Conservation (phyloP, 2,888 invertebrate genomes). For the Cephalotes varians region DNA sequence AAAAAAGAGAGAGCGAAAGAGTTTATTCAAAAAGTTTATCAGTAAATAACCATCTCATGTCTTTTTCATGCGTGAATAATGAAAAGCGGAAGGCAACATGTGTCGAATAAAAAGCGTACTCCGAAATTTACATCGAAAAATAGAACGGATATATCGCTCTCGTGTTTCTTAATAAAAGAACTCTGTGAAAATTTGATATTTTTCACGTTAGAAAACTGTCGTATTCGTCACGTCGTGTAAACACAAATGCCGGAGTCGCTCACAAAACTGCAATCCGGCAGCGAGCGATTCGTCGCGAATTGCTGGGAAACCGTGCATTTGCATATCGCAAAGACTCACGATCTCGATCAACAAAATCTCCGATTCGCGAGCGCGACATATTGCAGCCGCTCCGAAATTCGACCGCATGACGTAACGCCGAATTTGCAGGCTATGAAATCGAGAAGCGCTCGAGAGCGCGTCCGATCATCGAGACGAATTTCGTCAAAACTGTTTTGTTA, state of each 20-base stretch:
- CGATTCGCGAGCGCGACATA: neutral
- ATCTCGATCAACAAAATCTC: neutral
- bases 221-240: neutral
- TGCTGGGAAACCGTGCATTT: neutral
- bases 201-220: neutral
- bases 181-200: neutral
- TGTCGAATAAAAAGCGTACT: neutral
- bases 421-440: neutral
- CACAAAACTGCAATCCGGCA: neutral
- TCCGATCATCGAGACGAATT: neutral
- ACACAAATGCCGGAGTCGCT: neutral
- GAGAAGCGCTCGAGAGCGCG: neutral
- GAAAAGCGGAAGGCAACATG: neutral
- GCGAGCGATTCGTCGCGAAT: neutral
- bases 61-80: neutral
- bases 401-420: neutral
- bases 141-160: neutral
- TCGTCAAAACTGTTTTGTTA: neutral
- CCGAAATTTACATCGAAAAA: neutral
- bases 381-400: neutral
- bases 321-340: neutral
- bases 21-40: neutral
- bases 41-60: neutral
- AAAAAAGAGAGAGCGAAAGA: too few relatives aligned
- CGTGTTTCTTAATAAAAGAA: too few relatives aligned